These are phyloP conservation scores for Apoda limacodes DNA, from an alignment of 2,888 invertebrate species.

Conservation along the genomic window DNA sequence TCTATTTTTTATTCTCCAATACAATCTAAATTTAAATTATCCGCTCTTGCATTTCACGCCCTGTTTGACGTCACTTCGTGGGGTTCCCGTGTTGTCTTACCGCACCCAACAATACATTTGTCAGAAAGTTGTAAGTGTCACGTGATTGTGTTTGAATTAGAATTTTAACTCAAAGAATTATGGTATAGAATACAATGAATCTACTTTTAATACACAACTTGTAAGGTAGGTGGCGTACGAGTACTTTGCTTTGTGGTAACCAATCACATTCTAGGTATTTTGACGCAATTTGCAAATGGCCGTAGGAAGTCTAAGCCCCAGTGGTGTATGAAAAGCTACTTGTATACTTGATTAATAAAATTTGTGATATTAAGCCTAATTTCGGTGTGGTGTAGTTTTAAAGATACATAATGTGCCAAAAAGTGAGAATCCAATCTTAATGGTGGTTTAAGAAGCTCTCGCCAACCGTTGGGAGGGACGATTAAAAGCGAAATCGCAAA, in stretches of 20 bases:
- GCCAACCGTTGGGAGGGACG: slow-evolving; percentile 55
- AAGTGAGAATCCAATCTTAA: slow-evolving; percentile 65
- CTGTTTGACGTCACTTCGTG: slow-evolving; percentile 67
- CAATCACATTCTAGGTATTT: slow-evolving; percentile 61
- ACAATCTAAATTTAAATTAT: slow-evolving; percentile 27
- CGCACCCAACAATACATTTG: slow-evolving; percentile 50
- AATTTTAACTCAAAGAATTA: slow-evolving; percentile 8
- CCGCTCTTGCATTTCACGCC: slow-evolving; percentile 59
- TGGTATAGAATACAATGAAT: slow-evolving; percentile 24
- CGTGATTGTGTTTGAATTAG: slow-evolving; percentile 11
- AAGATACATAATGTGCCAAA: slow-evolving; percentile 66
- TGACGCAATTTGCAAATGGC: slow-evolving; percentile 72
- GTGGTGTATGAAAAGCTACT: slow-evolving; percentile 61
- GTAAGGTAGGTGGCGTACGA: slow-evolving; percentile 11
- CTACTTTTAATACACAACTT: slow-evolving; percentile 26
- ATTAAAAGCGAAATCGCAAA: slow-evolving; percentile 59
- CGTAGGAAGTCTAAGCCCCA: slow-evolving; percentile 60
- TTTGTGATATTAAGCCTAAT: slow-evolving; percentile 48
- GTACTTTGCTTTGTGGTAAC: slow-evolving; percentile 51
- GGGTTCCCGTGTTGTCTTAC: slow-evolving; percentile 59
- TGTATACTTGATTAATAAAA: slow-evolving; percentile 59
- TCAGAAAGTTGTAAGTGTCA: slow-evolving; percentile 30
- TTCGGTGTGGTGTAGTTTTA: slow-evolving; percentile 56
- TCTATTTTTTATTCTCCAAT: too few relatives aligned
- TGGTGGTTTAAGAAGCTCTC: slow-evolving; percentile 59